These are phyloP conservation scores for Eustalomyia histrio DNA, from an alignment of 2,888 invertebrate genomes.

Conservation along the genomic window DNA sequence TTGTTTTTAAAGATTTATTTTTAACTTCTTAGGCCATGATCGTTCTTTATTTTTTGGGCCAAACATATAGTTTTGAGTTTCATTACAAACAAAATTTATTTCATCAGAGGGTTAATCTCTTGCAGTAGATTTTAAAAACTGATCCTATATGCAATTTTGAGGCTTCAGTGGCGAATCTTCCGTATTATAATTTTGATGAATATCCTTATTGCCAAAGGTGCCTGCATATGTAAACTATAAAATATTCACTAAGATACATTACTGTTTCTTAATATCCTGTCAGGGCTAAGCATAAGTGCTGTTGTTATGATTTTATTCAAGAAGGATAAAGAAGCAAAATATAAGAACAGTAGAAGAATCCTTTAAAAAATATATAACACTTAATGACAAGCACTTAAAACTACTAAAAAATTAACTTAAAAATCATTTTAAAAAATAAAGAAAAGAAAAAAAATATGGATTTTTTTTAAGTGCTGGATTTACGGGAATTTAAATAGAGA, in stretches of 20 bases:
- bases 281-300: slow-evolving; percentile 27
- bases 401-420: slow-evolving; percentile 24
- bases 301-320: slow-evolving; percentile 27
- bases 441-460: not conserved
- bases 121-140: too few relatives aligned
- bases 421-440: not conserved
- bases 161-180: too few relatives aligned
- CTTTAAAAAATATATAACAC: slow-evolving; percentile 27
- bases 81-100: too few relatives aligned
- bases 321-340: not conserved
- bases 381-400: slow-evolving; percentile 54
- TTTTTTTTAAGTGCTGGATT: not conserved
- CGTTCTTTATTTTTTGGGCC: too few relatives aligned
- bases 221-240: slow-evolving; percentile 1
- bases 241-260: slow-evolving; percentile 26
- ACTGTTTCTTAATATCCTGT: slow-evolving; percentile 15
- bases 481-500: slow-evolving; percentile 2
- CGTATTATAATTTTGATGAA: not conserved
- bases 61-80: too few relatives aligned
- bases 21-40: too few relatives aligned
- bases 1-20: too few relatives aligned
- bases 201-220: slow-evolving; percentile 4
- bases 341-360: not conserved
- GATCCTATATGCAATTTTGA: too few relatives aligned
- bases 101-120: too few relatives aligned